Evolutionary conservation across 2,888 invertebrate species (phyloP).

Genomic region (Argyra leucocephala): DNA sequence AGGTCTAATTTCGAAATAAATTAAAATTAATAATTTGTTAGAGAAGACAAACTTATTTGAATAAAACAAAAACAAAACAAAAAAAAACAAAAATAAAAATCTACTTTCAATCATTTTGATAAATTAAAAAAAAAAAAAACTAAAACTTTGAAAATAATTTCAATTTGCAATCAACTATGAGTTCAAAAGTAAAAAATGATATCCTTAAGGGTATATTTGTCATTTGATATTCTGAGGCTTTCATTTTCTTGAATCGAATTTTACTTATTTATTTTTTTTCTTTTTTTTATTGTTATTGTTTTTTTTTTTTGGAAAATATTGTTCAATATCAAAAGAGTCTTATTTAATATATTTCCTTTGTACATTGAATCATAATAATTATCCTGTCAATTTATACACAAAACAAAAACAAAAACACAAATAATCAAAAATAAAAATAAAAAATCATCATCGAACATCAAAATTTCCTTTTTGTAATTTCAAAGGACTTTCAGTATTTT

Average conservation of each 20-base stretch:
- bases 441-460: background rate
- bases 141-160: background rate
- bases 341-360: background rate
- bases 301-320: background rate
- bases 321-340: background rate
- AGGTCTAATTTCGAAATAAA: too few species aligned
- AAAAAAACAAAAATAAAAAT: background rate
- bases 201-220: background rate
- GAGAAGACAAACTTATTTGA: too few species aligned
- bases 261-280: background rate
- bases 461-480: background rate
- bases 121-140: background rate
- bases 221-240: conserved; percentile 2
- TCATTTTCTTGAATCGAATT: background rate
- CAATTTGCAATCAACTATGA: conserved; percentile 4
- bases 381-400: background rate
- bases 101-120: background rate
- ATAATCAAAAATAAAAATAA: background rate
- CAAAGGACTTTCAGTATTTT: background rate
- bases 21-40: too few species aligned
- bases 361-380: background rate
- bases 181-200: background rate
- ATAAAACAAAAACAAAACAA: background rate
- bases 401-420: too few species aligned
- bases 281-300: background rate